Conservation (phyloP, 2,113 vertebrate genomes). For the Grallaria varia region DNA sequence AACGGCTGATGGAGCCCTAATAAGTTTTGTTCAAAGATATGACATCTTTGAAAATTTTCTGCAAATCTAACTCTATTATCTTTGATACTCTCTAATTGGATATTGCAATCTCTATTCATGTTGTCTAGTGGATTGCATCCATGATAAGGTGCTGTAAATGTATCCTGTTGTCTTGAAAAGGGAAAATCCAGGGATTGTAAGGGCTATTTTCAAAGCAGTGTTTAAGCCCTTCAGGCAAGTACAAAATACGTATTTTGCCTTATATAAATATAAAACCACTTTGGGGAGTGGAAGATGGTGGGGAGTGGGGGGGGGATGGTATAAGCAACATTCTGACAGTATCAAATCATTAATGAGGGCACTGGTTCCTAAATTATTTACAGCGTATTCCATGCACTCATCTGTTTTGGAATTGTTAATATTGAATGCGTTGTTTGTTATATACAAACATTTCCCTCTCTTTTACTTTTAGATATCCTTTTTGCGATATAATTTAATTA, state of each 20-base stretch:
- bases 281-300: background rate
- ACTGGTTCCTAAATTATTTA: constrained; percentile 62
- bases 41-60: constrained; percentile 67
- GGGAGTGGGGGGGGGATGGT: background rate
- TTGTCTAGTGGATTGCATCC: constrained; percentile 27
- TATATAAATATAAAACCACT: background rate
- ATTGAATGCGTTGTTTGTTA: constrained; percentile 24
- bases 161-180: background rate
- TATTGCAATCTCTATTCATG: constrained; percentile 31
- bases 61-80: constrained; percentile 58
- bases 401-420: constrained; percentile 52
- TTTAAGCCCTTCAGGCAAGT: background rate
- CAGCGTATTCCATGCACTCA: constrained; percentile 10
- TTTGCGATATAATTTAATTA: constrained; percentile 14
- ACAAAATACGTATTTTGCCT: background rate
- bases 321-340: constrained; percentile 30
- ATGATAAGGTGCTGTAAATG: background rate
- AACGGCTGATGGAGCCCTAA: constrained; percentile 58
- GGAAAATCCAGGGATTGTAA: background rate
- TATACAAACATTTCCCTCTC: background rate
- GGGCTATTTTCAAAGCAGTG: background rate
- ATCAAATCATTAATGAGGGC: constrained; percentile 58
- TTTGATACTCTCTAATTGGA: constrained; percentile 69
- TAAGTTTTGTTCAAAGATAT: constrained; percentile 72
- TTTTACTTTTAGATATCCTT: background rate